A percentile compares a stretch with the other conserved stretches of the same genome.
phyloP scores from a whole-genome alignment of 2,888 invertebrate species.

The Torymus texanus region DNA sequence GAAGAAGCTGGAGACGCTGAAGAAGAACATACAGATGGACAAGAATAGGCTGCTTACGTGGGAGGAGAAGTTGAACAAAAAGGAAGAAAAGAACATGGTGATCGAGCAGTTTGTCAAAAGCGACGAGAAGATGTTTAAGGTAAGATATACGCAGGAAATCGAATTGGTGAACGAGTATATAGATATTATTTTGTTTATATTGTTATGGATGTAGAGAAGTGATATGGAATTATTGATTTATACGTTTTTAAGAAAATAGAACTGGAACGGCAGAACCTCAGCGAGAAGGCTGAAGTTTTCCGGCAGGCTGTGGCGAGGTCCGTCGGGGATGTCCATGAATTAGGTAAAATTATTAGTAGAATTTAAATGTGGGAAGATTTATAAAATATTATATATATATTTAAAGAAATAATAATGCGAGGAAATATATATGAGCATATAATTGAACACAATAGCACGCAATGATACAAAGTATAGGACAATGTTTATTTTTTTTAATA shows the following conservation, averaged over 20 bases:
- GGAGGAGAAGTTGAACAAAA: conserved; percentile 83
- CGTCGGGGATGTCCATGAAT: conserved; percentile 49
- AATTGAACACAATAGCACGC: too few relatives aligned
- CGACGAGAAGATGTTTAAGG: conserved; percentile 82
- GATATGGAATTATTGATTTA: background rate
- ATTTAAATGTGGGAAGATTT: too few relatives aligned
- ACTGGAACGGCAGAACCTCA: conserved; percentile 76
- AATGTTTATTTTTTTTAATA: too few relatives aligned
- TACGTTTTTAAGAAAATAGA: conserved; percentile 75
- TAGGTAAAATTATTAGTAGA: conserved; percentile 27
- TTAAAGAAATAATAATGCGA: too few relatives aligned
- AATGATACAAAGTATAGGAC: too few relatives aligned
- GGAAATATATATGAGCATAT: too few relatives aligned
- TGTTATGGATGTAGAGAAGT: too few relatives aligned
- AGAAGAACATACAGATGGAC: conserved; percentile 83
- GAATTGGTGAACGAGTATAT: too few relatives aligned
- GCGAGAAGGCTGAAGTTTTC: conserved; percentile 75
- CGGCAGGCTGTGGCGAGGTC: conserved; percentile 65
- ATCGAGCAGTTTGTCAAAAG: conserved; percentile 84
- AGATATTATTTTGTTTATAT: too few relatives aligned
- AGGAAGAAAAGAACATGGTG: conserved; percentile 82
- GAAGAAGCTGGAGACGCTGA: conserved; percentile 80
- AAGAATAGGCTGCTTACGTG: conserved; percentile 82
- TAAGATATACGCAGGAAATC: conserved; percentile 50
- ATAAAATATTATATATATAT: too few relatives aligned